A percentile compares a stretch with the other conserved stretches of the same genome.
phyloP scores from a whole-genome alignment of 2,113 vertebrate genomes.

The Zosterops lateralis region DNA sequence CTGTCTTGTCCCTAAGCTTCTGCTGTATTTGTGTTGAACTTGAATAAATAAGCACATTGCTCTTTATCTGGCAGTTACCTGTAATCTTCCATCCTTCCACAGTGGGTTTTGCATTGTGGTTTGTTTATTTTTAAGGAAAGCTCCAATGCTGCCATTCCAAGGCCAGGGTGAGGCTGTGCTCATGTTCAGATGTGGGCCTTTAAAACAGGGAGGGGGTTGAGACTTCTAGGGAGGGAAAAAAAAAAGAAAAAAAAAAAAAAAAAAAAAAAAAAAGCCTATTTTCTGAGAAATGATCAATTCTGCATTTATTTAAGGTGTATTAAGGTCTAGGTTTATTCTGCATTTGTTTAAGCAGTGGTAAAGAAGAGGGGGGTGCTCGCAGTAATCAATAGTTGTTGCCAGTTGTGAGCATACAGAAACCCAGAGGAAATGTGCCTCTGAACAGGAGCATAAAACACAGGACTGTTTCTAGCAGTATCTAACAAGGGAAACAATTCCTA shows the following conservation, averaged over 20 bases:
- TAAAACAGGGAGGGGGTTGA: neutral
- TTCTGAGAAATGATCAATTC: neutral
- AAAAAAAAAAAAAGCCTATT: neutral
- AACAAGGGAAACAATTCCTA: neutral
- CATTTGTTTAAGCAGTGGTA: neutral
- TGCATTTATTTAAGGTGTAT: neutral
- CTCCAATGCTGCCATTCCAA: accelerated
- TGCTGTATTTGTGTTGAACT: neutral
- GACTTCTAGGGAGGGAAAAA: neutral
- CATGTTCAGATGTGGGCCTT: neutral
- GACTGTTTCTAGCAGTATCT: neutral
- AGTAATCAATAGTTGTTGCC: neutral
- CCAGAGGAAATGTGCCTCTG: neutral
- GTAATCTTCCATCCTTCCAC: neutral
- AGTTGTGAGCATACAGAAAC: neutral
- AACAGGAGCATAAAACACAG: neutral
- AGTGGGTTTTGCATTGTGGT: neutral
- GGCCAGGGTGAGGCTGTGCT: neutral
- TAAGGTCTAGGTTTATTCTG: neutral
- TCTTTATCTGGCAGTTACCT: neutral
- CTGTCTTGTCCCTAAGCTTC: constrained; percentile 15
- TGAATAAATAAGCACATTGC: neutral
- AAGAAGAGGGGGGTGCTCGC: neutral
- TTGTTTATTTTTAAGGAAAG: neutral
- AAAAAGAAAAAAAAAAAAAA: neutral